Evolutionary conservation across 2,113 vertebrate species (phyloP).

Genomic region (Ursus arctos): DNA sequence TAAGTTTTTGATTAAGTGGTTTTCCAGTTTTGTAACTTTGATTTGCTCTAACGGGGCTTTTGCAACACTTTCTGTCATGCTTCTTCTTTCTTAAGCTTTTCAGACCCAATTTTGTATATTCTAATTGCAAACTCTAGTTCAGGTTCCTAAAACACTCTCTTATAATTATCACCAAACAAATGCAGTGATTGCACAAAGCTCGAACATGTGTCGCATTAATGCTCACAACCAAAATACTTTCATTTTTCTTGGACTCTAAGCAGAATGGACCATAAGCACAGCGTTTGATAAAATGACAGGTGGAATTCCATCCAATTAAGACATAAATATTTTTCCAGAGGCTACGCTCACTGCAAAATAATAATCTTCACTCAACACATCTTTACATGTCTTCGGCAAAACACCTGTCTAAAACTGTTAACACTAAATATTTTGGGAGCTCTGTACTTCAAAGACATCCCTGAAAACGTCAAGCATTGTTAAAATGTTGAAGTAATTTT

Average conservation of each 20-base stretch:
- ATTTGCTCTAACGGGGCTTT: slow-evolving; percentile 1
- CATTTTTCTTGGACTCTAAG: slow-evolving; percentile 84
- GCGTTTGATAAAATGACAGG: slow-evolving; percentile 87
- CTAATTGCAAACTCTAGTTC: slow-evolving; percentile 75
- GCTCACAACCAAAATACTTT: slow-evolving; percentile 82
- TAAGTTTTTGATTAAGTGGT: slow-evolving; percentile 3
- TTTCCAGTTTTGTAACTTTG: not conserved
- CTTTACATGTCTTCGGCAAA: slow-evolving; percentile 89
- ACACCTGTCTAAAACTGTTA: slow-evolving; percentile 91
- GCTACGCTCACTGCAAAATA: slow-evolving; percentile 88
- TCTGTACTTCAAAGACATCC: slow-evolving; percentile 89
- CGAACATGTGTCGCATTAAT: slow-evolving; percentile 82
- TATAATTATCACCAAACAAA: slow-evolving; percentile 81
- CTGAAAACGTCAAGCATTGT: slow-evolving; percentile 86
- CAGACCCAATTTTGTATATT: slow-evolving; percentile 58
- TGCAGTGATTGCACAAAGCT: slow-evolving; percentile 77
- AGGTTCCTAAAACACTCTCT: slow-evolving; percentile 68
- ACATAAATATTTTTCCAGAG: slow-evolving; percentile 89
- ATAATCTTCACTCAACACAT: slow-evolving; percentile 89
- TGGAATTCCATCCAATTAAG: slow-evolving; percentile 88
- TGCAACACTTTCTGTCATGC: not conserved
- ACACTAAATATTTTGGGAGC: slow-evolving; percentile 90
- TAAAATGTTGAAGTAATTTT: slow-evolving; percentile 90
- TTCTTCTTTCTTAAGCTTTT: slow-evolving; percentile 52
- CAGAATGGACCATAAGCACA: slow-evolving; percentile 83